phyloP scores from a whole-genome alignment of 2,797 vertebrate species.

The Paramormyrops hopkinsi region DNA sequence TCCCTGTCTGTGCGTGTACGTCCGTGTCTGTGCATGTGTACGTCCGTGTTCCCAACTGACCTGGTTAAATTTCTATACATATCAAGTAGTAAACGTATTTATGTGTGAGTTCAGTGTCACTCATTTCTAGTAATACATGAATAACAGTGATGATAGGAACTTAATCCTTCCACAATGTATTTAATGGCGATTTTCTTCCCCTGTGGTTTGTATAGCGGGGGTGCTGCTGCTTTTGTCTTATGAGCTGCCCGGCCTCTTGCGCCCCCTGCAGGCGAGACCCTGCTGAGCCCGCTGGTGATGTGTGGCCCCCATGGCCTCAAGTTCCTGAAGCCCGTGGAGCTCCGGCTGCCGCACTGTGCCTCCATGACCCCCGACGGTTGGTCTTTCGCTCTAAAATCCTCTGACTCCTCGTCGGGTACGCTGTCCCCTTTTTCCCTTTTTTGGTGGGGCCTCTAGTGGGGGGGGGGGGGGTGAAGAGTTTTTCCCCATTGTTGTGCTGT shows the following conservation, averaged over 20 bases:
- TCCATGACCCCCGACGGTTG: slow-evolving; percentile 99
- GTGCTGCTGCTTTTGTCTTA: neutral
- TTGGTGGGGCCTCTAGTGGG: slow-evolving; percentile 62
- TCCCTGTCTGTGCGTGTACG: too few relatives aligned
- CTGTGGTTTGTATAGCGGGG: neutral
- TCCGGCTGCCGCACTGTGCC: slow-evolving; percentile 98
- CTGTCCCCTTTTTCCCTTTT: slow-evolving; percentile 89
- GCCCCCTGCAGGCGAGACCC: slow-evolving; percentile 77
- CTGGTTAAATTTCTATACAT: neutral
- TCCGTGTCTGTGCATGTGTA: too few relatives aligned
- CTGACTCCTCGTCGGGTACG: slow-evolving; percentile 99
- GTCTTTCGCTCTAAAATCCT: slow-evolving; percentile 99
- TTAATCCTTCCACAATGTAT: neutral
- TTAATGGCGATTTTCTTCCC: neutral
- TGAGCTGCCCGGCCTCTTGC: neutral
- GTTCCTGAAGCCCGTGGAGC: slow-evolving; percentile 99
- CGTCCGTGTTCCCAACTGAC: neutral
- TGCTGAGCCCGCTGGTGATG: slow-evolving; percentile 88
- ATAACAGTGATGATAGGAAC: neutral
- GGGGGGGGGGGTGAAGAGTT: slow-evolving; percentile 15
- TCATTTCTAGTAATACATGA: neutral
- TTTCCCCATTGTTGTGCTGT: too few relatives aligned
- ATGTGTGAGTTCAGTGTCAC: neutral
- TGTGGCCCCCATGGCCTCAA: slow-evolving; percentile 98
- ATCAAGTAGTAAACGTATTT: neutral